phyloP scores from a whole-genome alignment of 2,888 invertebrate species.

The Amiota communis region DNA sequence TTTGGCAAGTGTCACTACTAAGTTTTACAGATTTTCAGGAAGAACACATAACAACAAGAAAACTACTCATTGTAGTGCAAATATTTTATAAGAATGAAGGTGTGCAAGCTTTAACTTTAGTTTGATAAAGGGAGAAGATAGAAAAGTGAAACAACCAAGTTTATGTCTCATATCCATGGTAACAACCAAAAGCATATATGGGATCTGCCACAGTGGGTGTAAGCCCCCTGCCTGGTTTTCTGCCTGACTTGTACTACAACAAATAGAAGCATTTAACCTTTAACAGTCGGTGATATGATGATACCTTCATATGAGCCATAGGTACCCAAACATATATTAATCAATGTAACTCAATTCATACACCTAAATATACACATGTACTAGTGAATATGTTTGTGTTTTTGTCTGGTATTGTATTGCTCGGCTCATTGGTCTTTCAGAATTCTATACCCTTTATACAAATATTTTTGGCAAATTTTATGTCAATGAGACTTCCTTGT shows the following conservation, averaged over 20 bases:
- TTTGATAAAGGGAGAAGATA: too few relatives aligned
- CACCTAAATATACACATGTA: not conserved
- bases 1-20: slow-evolving; percentile 50
- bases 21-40: slow-evolving; percentile 52
- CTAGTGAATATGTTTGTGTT: slow-evolving; percentile 38
- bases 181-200: too few relatives aligned
- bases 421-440: slow-evolving; percentile 52
- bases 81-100: too few relatives aligned
- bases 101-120: too few relatives aligned
- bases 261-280: slow-evolving; percentile 23
- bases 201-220: too few relatives aligned
- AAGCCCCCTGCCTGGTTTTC: not conserved
- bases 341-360: too few relatives aligned
- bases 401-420: slow-evolving; percentile 46
- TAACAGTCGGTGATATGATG: slow-evolving; percentile 26
- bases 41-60: not conserved
- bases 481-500: too few relatives aligned
- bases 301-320: slow-evolving; percentile 33
- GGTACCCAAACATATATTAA: too few relatives aligned
- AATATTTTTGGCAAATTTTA: not conserved
- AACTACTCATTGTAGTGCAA: too few relatives aligned
- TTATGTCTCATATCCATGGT: too few relatives aligned
- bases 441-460: not conserved
- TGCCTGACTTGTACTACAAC: not conserved
- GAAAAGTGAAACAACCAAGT: too few relatives aligned